Evolutionary conservation across 2,888 invertebrate genomes (phyloP).

Genomic region (Protonemura montana): DNA sequence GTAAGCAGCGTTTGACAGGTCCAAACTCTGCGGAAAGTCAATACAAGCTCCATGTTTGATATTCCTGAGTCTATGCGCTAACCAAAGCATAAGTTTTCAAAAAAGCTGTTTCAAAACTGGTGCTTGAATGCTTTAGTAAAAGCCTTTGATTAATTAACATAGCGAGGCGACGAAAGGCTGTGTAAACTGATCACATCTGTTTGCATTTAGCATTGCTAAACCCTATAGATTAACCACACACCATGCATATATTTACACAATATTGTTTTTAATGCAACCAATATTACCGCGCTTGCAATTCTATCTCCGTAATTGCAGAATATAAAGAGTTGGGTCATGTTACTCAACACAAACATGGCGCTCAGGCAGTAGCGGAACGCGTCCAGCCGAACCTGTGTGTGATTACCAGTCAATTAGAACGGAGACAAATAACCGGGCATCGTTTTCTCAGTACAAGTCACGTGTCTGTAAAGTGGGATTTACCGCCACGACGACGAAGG

Average conservation of each 20-base stretch:
- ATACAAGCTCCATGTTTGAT: not conserved
- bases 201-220: too few species aligned
- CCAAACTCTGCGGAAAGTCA: slow-evolving; percentile 33
- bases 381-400: slow-evolving; percentile 9
- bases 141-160: too few species aligned
- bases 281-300: slow-evolving; percentile 37
- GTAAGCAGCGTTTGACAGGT: slow-evolving; percentile 16
- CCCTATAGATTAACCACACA: too few species aligned
- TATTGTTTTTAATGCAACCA: too few species aligned
- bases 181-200: too few species aligned
- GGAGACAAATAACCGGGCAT: not conserved
- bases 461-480: not conserved
- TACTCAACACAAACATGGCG: not conserved
- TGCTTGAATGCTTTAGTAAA: too few species aligned
- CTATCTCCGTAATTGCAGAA: slow-evolving; percentile 44
- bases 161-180: too few species aligned
- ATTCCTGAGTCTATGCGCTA: too few species aligned
- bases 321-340: slow-evolving; percentile 35
- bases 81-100: too few species aligned
- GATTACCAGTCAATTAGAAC: not conserved
- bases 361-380: slow-evolving; percentile 18
- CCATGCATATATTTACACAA: too few species aligned
- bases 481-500: slow-evolving; percentile 33
- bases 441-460: not conserved
- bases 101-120: too few species aligned